phyloP scores from a whole-genome alignment of 2,888 invertebrate species.

The Cheilosia impressa region DNA sequence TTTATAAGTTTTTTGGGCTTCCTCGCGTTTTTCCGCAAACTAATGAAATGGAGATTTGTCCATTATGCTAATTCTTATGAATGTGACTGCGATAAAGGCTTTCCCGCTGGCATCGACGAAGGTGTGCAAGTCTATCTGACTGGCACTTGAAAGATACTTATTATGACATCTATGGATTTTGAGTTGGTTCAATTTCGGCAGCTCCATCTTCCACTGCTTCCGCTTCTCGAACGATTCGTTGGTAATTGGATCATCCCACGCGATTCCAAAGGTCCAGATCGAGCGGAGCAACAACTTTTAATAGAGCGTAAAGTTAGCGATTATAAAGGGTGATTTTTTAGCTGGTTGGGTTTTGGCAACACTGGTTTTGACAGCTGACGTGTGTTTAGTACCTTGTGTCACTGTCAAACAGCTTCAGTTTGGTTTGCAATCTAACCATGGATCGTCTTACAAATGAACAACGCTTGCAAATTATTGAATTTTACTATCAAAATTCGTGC shows the following conservation, averaged over 20 bases:
- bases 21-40: too few species aligned
- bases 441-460: too few species aligned
- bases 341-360: too few species aligned
- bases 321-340: background rate
- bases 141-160: background rate
- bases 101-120: background rate
- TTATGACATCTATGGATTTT: background rate
- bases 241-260: background rate
- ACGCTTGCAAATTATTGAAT: too few species aligned
- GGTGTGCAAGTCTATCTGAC: too few species aligned
- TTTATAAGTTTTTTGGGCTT: too few species aligned
- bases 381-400: too few species aligned
- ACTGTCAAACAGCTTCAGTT: too few species aligned
- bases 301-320: constrained; percentile 11
- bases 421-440: too few species aligned
- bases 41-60: too few species aligned
- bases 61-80: constrained; percentile 27
- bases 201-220: constrained; percentile 4
- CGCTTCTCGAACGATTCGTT: background rate
- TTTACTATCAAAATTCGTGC: too few species aligned
- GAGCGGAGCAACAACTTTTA: background rate
- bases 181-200: background rate
- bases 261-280: background rate
- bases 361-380: too few species aligned
- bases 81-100: constrained; percentile 55